Base-by-base conservation (phyloP, 30 jellyfish, hydroid and myxozoan species). In the Catostylus mosaicus region DNA sequence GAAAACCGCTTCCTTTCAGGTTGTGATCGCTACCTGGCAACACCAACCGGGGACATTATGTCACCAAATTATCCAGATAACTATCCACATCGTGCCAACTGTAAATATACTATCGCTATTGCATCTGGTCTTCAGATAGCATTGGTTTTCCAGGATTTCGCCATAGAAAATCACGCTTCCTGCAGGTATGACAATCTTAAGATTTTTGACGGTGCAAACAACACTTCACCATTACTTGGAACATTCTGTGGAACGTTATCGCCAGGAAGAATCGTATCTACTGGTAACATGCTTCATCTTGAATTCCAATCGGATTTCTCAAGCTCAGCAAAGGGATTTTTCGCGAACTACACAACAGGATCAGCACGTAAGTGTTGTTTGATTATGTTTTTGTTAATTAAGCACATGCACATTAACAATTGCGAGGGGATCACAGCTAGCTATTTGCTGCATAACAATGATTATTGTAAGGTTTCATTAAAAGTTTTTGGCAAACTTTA, bases 171-270 rank as follows among this genome's bases (percentile, higher is more conserved):
- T 27, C 92, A 96, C 36, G 40, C 67, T 62, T 50, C 60, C n/a
- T 92, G 98, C 75, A 62, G 48, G 18, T 77, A 70, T 56, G 98
- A 92, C 60, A 69, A 92, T 27, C 47, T 92, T 67, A 66, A 32
- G 73, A 73, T 92, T 23, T 92, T 78, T 51, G 97, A 92, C 79
- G 98, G 98, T 30, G 95, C 88, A 67, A 86, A 80, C 33, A 72
- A 43, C 45, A 73, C 87, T 16, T 70, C 98, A 20, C 87, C 83
- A 11, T 73, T 92, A 14, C 24, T 86, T 80, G 90, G 93, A 2
- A 78, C 29, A 67, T 96, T 89, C 46, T 86, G 98, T 63, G 96
- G 97, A 27, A 82, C 73, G 10, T 22, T 23, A 11, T 5, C 80
- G 46, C 98, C 98, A 8, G 93, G 95, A 20, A 63, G 72, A 16